Evolutionary conservation across 2,797 vertebrate genomes (phyloP).

Genomic region (Lepilemur ruficaudatus): DNA sequence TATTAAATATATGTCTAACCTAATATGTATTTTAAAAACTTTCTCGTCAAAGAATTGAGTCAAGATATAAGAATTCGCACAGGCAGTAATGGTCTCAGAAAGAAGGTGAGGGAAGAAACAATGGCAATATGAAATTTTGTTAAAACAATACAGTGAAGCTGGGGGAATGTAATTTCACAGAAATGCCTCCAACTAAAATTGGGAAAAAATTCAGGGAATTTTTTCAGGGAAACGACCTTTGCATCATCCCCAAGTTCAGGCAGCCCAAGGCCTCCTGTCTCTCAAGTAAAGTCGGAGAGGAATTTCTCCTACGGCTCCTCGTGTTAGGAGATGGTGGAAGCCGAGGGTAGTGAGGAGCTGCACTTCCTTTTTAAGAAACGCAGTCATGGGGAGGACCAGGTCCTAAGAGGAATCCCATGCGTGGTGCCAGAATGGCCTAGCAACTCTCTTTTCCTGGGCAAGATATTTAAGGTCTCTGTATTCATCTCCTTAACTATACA

Average conservation of each 20-base stretch:
- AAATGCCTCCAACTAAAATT: neutral
- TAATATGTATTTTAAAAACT: neutral
- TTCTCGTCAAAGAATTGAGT: neutral
- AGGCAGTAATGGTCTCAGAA: neutral
- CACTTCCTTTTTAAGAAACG: neutral
- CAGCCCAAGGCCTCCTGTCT: neutral
- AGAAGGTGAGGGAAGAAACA: neutral
- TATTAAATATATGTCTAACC: neutral
- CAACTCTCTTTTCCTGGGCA: neutral
- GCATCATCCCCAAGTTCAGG: fast-evolving
- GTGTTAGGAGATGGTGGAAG: fast-evolving
- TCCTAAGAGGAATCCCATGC: fast-evolving
- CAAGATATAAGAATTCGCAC: neutral
- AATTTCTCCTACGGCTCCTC: neutral
- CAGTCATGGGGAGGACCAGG: fast-evolving
- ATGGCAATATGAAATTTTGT: neutral
- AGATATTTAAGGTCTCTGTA: fast-evolving
- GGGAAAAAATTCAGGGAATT: neutral
- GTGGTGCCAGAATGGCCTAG: fast-evolving
- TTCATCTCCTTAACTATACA: neutral
- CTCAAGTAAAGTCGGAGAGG: neutral
- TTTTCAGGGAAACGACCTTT: fast-evolving
- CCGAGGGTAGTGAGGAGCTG: neutral
- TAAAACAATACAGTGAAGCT: neutral
- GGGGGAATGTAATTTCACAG: neutral